These are phyloP conservation scores for Mactra quadrangularis DNA, from an alignment of 1,140 invertebrate genomes.

Conservation along the genomic window DNA sequence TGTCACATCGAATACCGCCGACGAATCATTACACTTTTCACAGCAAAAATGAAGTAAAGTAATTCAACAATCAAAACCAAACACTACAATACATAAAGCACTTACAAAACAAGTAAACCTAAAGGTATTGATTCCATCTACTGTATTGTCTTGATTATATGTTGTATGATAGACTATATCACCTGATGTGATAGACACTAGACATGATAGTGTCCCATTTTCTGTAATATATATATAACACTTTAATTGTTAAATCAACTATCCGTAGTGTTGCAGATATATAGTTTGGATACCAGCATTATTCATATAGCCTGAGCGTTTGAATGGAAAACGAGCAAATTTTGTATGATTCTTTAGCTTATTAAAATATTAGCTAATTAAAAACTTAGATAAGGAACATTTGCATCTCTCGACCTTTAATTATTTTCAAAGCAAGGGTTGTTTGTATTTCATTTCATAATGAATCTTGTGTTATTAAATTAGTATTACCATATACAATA, in stretches of 20 bases:
- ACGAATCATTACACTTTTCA: too few relatives aligned
- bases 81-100: too few relatives aligned
- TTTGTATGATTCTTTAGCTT: background rate
- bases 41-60: too few relatives aligned
- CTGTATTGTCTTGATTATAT: constrained; percentile 41
- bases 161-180: constrained; percentile 16
- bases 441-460: too few relatives aligned
- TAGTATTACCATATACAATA: too few relatives aligned
- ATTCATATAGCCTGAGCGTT: background rate
- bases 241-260: background rate
- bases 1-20: too few relatives aligned
- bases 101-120: constrained; percentile 51
- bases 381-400: background rate
- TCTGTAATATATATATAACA: too few relatives aligned
- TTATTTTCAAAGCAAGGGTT: too few relatives aligned
- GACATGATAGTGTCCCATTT: constrained; percentile 23
- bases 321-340: background rate
- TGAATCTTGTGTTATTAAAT: too few relatives aligned
- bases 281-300: background rate
- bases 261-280: background rate
- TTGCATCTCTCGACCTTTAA: background rate
- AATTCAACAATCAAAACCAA: too few relatives aligned
- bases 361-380: background rate
- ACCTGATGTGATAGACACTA: background rate
- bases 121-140: background rate